These are phyloP conservation scores for Athene noctua DNA, from an alignment of 2,113 vertebrate species.

Conservation along the genomic window DNA sequence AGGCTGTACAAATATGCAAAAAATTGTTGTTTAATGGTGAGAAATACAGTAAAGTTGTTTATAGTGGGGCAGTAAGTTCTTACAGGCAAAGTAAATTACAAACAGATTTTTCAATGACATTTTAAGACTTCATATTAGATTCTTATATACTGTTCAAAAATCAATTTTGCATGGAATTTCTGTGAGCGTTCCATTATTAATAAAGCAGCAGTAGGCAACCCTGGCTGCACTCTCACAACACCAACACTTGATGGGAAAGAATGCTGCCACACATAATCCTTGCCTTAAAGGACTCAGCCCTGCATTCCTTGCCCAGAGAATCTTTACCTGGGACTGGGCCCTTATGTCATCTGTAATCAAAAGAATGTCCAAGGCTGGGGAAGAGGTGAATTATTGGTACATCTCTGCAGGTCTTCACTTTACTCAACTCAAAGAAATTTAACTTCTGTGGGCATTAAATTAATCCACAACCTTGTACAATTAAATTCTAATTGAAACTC, in stretches of 20 bases:
- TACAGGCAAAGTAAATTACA: slow-evolving; percentile 70
- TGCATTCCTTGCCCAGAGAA: neutral
- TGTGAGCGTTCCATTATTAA: slow-evolving; percentile 75
- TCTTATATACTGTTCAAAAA: slow-evolving; percentile 76
- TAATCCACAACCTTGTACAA: neutral
- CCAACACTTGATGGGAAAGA: slow-evolving; percentile 45
- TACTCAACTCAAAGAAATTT: neutral
- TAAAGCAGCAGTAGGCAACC: slow-evolving; percentile 68
- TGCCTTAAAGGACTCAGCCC: neutral
- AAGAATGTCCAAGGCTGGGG: neutral
- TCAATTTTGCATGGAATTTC: slow-evolving; percentile 78
- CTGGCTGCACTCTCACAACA: slow-evolving; percentile 29
- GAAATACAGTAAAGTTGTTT: slow-evolving; percentile 73
- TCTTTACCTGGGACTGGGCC: neutral
- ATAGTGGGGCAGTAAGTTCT: slow-evolving; percentile 59
- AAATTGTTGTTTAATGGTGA: slow-evolving; percentile 68
- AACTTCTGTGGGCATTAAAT: neutral
- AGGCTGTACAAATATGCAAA: slow-evolving; percentile 71
- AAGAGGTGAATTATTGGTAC: neutral
- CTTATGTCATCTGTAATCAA: neutral
- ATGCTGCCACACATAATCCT: neutral
- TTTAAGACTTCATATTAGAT: slow-evolving; percentile 72
- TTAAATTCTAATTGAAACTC: neutral
- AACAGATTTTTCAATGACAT: slow-evolving; percentile 79
- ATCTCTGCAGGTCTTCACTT: neutral